These are phyloP conservation scores for Pungitius pungitius DNA, from an alignment of 2,113 vertebrate species.

Conservation along the genomic window DNA sequence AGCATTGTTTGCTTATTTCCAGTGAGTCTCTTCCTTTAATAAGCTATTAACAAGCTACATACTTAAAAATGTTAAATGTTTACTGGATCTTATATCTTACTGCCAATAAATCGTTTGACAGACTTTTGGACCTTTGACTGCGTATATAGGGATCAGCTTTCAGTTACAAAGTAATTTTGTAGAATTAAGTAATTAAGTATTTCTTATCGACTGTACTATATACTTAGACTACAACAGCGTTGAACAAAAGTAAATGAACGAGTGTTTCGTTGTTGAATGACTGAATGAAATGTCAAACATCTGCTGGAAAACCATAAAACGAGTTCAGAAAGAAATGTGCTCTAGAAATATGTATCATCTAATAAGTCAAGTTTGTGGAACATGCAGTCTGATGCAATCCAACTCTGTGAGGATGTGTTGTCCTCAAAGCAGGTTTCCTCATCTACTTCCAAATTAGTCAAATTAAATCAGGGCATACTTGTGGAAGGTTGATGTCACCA, in stretches of 20 bases:
- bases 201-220: not conserved
- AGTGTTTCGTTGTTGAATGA: not conserved
- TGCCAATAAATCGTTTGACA: not conserved
- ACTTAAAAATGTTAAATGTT: not conserved
- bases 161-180: slow-evolving; percentile 4
- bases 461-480: not conserved
- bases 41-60: not conserved
- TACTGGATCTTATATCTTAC: not conserved
- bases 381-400: not conserved
- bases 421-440: not conserved
- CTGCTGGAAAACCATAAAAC: not conserved
- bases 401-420: not conserved
- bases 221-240: not conserved
- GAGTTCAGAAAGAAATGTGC: slow-evolving; percentile 3
- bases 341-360: slow-evolving; percentile 2
- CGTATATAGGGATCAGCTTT: not conserved
- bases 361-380: not conserved
- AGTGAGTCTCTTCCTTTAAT: slow-evolving; percentile 1
- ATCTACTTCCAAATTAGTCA: not conserved
- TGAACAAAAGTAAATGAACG: not conserved
- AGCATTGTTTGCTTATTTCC: slow-evolving; percentile 18
- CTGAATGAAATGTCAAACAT: not conserved
- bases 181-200: no score
- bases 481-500: not conserved
- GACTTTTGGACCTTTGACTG: not conserved